Evolutionary conservation across 2,797 vertebrate species (phyloP).

Genomic region (Diplodus puntazzo): DNA sequence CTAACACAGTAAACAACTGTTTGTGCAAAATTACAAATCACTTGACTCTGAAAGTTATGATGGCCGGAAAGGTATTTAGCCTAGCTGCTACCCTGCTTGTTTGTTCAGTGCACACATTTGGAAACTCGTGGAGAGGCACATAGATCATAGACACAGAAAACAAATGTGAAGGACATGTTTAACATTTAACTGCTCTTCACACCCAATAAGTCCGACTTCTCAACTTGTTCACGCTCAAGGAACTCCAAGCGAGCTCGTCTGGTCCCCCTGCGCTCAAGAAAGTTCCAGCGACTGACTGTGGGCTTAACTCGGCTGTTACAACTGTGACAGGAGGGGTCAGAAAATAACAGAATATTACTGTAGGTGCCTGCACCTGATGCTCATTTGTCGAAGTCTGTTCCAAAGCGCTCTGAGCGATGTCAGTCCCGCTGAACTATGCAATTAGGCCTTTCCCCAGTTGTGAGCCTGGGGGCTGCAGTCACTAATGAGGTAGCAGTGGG

Average conservation of each 20-base stretch:
- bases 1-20: too few relatives aligned
- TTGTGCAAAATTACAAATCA: too few relatives aligned
- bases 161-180: background rate
- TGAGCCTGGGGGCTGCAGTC: conserved; percentile 65
- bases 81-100: too few relatives aligned
- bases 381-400: conserved; percentile 63
- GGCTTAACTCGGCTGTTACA: conserved; percentile 25
- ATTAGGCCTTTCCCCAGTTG: conserved; percentile 70
- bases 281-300: conserved; percentile 17
- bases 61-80: too few relatives aligned
- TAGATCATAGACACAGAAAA: too few relatives aligned
- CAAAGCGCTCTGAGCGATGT: conserved; percentile 70
- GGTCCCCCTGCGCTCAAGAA: conserved; percentile 8
- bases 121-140: too few relatives aligned
- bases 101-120: too few relatives aligned
- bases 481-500: conserved; percentile 74
- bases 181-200: background rate
- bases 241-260: background rate
- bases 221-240: background rate
- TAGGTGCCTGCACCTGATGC: conserved; percentile 70
- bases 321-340: conserved; percentile 37
- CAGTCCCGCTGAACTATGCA: conserved; percentile 77
- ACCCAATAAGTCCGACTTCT: background rate
- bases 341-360: conserved; percentile 40
- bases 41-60: too few relatives aligned